These are phyloP conservation scores for Rhaphigaster nebulosa DNA, from an alignment of 2,888 invertebrate species.

Conservation along the genomic window DNA sequence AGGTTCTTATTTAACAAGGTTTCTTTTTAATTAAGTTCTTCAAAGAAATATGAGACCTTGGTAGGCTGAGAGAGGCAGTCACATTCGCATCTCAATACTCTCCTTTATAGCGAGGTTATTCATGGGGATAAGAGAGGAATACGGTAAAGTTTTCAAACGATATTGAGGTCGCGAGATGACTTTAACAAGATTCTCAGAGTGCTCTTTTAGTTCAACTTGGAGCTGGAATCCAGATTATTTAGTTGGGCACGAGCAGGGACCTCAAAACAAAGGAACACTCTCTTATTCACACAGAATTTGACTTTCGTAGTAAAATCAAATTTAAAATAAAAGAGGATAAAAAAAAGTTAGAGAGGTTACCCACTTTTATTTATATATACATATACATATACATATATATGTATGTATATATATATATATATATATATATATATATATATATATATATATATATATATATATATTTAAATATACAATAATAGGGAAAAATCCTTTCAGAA, in stretches of 20 bases:
- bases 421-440: no score
- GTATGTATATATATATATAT: no score
- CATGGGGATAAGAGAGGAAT: background rate
- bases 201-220: background rate
- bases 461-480: no score
- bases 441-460: no score
- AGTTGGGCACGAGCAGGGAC: background rate
- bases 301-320: background rate
- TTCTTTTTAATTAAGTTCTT: conserved; percentile 6
- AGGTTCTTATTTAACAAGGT: background rate
- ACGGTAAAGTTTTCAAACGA: background rate
- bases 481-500: no score
- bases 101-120: background rate
- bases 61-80: background rate
- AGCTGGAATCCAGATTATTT: background rate
- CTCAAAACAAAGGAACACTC: background rate
- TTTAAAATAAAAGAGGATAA: background rate
- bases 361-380: no score
- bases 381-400: no score
- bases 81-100: background rate
- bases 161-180: conserved; percentile 24
- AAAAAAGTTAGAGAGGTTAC: no score
- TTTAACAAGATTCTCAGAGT: background rate
- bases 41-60: background rate
- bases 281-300: background rate